phyloP scores from a whole-genome alignment of 64 coral and sea anemone species.

The Porites lutea region DNA sequence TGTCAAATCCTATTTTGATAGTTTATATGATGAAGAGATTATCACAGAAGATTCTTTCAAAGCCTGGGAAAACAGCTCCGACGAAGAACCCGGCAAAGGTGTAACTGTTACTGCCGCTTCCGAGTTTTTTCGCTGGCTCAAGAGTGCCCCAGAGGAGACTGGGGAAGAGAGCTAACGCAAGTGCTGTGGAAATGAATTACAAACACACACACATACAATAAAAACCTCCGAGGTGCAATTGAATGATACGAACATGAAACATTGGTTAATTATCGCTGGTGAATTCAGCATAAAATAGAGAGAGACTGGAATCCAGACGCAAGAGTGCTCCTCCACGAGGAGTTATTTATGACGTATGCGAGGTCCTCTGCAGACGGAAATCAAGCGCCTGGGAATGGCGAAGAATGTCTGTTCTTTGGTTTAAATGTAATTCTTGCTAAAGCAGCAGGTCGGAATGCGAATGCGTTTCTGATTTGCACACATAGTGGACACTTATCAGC shows the following conservation, averaged over 20 bases:
- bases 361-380: background rate
- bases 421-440: conserved; percentile 1
- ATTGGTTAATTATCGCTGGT: conserved; percentile 10
- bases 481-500: background rate
- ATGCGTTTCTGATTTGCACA: background rate
- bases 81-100: conserved; percentile 73
- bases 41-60: conserved; percentile 80
- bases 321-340: conserved; percentile 5
- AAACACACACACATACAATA: background rate
- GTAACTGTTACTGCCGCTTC: conserved; percentile 53
- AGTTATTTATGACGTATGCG: conserved; percentile 2
- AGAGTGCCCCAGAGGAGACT: conserved; percentile 72
- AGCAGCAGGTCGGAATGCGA: background rate
- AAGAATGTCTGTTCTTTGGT: background rate
- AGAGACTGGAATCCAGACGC: background rate
- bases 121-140: conserved; percentile 88
- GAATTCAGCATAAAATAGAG: background rate
- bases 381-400: background rate
- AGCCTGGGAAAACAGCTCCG: conserved; percentile 65
- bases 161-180: conserved; percentile 55
- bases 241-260: background rate
- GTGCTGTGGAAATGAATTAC: background rate
- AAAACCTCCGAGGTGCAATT: no score
- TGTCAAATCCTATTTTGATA: conserved; percentile 81
- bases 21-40: conserved; percentile 87